phyloP scores from a whole-genome alignment of 2,797 vertebrate species.

The Pipistrellus nathusii region DNA sequence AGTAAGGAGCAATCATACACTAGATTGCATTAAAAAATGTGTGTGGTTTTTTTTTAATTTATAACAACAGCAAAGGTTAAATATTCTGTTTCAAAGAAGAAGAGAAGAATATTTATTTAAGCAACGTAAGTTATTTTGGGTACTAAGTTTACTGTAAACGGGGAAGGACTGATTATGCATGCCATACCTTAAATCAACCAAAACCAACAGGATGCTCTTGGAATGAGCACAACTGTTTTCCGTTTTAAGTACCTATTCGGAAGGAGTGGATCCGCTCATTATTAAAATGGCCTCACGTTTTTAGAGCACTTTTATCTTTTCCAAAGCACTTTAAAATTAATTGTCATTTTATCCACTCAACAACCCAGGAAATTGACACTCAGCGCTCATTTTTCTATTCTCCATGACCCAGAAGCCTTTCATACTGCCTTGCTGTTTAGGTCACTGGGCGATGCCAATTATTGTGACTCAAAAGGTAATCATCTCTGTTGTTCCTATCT shows the following conservation, averaged over 20 bases:
- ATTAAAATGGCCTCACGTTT: neutral
- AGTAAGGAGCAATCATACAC: neutral
- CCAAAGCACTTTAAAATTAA: conserved; percentile 41
- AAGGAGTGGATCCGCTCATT: neutral
- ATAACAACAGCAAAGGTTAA: neutral
- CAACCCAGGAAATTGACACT: conserved; percentile 34
- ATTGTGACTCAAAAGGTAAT: neutral
- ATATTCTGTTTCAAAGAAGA: neutral
- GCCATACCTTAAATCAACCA: neutral
- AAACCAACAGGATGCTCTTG: neutral
- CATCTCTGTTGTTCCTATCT: neutral
- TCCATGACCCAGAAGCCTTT: neutral
- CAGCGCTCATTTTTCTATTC: conserved; percentile 16
- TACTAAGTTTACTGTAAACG: neutral
- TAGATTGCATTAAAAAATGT: neutral
- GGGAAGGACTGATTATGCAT: neutral
- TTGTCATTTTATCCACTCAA: conserved; percentile 19
- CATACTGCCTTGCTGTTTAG: neutral
- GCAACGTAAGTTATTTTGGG: neutral
- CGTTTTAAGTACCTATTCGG: neutral
- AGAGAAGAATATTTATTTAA: neutral
- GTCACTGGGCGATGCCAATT: neutral
- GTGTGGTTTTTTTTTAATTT: neutral
- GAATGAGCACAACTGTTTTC: neutral
- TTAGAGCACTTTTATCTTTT: conserved; percentile 29